Evolutionary conservation across 2,888 invertebrate genomes (phyloP).

Genomic region (Serrognathus titanus): DNA sequence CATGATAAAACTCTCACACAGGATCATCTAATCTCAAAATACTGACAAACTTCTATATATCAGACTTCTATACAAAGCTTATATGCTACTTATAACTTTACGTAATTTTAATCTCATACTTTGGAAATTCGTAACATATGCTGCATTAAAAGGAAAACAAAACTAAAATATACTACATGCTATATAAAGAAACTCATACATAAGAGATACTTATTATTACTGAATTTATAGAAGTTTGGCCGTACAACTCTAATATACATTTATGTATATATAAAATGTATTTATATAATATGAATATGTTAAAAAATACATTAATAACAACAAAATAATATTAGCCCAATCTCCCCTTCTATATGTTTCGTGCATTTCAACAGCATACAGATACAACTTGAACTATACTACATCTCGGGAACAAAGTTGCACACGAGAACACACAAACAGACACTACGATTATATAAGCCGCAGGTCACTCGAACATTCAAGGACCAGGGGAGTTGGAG

Average conservation of each 20-base stretch:
- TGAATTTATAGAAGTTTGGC: conserved; percentile 26
- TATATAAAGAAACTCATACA: conserved; percentile 1
- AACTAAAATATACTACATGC: conserved; percentile 3
- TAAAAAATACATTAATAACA: conserved; percentile 30
- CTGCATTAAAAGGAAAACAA: background rate
- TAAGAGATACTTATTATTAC: conserved; percentile 5
- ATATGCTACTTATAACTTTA: conserved; percentile 1
- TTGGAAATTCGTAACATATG: background rate
- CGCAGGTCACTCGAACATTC: conserved; percentile 22
- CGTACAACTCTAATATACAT: conserved; percentile 20
- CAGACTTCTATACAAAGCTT: conserved; percentile 6
- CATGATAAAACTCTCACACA: conserved; percentile 43
- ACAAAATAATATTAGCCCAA: conserved; percentile 41
- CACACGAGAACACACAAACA: conserved; percentile 29
- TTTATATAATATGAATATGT: conserved; percentile 14
- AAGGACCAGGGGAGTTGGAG: conserved; percentile 24
- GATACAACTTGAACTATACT: conserved; percentile 44
- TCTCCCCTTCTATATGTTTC: conserved; percentile 83
- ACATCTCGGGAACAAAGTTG: conserved; percentile 23
- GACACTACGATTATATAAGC: conserved; percentile 31
- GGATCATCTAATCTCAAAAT: conserved; percentile 25
- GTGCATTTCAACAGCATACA: conserved; percentile 87
- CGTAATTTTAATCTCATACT: background rate
- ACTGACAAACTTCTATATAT: conserved; percentile 25
- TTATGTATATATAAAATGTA: too few relatives aligned